Percentiles rank a stretch among this genome's conserved stretches.
These are phyloP conservation scores for Pediacus dermestoides DNA, from an alignment of 2,888 invertebrate species.

Conservation along the genomic window DNA sequence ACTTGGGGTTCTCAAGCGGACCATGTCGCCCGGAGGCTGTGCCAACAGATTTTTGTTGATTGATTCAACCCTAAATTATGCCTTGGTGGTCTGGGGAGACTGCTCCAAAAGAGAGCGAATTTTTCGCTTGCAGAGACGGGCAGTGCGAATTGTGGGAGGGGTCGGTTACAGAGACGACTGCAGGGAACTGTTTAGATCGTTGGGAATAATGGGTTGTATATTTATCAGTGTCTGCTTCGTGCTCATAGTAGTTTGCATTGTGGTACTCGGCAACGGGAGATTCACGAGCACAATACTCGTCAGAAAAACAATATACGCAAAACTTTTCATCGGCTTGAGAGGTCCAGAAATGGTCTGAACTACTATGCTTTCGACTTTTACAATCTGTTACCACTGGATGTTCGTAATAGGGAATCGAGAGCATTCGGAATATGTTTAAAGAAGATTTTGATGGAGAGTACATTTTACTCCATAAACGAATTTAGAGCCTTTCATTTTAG, in stretches of 20 bases:
- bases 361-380: too few relatives aligned
- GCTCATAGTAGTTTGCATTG: background rate
- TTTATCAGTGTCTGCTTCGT: background rate
- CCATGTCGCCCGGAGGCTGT: too few relatives aligned
- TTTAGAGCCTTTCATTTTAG: background rate
- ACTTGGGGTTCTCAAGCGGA: too few relatives aligned
- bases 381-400: too few relatives aligned
- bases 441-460: too few relatives aligned
- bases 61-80: too few relatives aligned
- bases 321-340: background rate
- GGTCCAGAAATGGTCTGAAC: too few relatives aligned
- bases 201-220: background rate
- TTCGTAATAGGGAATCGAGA: too few relatives aligned
- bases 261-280: background rate
- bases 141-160: background rate
- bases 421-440: too few relatives aligned
- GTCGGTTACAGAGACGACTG: constrained; percentile 1
- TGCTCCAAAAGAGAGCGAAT: background rate
- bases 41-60: too few relatives aligned
- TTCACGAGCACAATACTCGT: background rate
- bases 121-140: background rate
- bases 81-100: background rate
- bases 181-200: background rate
- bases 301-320: background rate
- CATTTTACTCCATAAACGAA: background rate